phyloP scores from a whole-genome alignment of 2,797 vertebrate species.

The Parotocinclus haroldoi region DNA sequence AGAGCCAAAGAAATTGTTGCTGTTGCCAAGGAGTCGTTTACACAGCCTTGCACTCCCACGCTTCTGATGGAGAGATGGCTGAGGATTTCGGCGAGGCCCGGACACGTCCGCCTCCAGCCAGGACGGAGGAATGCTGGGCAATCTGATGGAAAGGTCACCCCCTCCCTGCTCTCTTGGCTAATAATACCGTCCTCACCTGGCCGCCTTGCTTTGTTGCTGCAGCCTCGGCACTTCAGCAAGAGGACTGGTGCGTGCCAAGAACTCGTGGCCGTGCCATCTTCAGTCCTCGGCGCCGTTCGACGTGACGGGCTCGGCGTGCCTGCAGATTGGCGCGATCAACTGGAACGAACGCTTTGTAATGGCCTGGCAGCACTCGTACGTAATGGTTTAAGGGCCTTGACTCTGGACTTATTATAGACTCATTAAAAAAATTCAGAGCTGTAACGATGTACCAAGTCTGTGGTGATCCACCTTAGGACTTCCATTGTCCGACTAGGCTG shows the following conservation, averaged over 20 bases:
- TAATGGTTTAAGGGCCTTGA: no score
- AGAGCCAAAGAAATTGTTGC: background rate
- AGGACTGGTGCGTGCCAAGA: no score
- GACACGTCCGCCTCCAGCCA: constrained; percentile 13
- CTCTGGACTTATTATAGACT: no score
- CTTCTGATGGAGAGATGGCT: constrained; percentile 17
- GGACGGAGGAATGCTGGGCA: constrained; percentile 20
- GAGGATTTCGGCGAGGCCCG: constrained; percentile 20
- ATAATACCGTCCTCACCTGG: constrained; percentile 5
- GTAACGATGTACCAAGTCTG: no score
- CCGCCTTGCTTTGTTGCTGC: background rate
- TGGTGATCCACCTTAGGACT: background rate
- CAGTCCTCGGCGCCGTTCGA: no score
- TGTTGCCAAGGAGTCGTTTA: constrained; percentile 29
- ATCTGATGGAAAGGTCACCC: constrained; percentile 9
- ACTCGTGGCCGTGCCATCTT: no score
- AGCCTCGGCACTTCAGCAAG: no score
- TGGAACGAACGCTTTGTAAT: no score
- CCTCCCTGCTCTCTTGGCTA: background rate
- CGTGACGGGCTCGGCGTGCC: no score
- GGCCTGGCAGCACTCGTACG: no score
- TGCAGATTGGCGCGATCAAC: no score
- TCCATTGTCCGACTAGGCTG: background rate
- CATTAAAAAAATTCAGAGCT: no score
- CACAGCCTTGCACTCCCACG: constrained; percentile 16